These are phyloP conservation scores for Gallinago jamesoni DNA, from an alignment of 2,113 vertebrate genomes.

Conservation along the genomic window DNA sequence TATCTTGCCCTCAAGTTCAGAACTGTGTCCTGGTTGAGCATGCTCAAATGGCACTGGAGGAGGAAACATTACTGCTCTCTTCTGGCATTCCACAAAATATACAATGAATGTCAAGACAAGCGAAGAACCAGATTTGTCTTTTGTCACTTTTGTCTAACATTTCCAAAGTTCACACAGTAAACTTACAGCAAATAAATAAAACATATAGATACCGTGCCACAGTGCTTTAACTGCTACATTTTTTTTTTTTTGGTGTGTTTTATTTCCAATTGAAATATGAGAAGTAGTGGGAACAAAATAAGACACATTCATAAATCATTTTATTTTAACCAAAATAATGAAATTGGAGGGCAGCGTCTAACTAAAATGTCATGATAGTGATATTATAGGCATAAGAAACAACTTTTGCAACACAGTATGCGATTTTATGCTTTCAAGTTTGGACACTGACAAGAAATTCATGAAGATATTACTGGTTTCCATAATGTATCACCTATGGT, in stretches of 20 bases:
- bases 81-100: neutral
- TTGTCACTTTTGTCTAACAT: neutral
- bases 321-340: neutral
- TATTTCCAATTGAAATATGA: neutral
- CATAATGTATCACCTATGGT: neutral
- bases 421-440: neutral
- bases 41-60: fast-evolving
- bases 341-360: neutral
- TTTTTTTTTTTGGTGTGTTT: neutral
- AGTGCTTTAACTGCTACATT: neutral
- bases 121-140: neutral
- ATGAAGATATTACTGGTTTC: neutral
- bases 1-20: neutral
- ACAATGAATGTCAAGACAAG: neutral
- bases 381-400: neutral
- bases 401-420: neutral
- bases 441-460: neutral
- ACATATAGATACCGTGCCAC: neutral
- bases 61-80: neutral
- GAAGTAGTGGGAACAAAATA: neutral
- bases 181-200: neutral
- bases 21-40: neutral
- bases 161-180: neutral
- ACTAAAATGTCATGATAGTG: neutral
- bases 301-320: neutral